Conservation (phyloP, 1,140 invertebrate species). For the Bradysia coprophila region DNA sequence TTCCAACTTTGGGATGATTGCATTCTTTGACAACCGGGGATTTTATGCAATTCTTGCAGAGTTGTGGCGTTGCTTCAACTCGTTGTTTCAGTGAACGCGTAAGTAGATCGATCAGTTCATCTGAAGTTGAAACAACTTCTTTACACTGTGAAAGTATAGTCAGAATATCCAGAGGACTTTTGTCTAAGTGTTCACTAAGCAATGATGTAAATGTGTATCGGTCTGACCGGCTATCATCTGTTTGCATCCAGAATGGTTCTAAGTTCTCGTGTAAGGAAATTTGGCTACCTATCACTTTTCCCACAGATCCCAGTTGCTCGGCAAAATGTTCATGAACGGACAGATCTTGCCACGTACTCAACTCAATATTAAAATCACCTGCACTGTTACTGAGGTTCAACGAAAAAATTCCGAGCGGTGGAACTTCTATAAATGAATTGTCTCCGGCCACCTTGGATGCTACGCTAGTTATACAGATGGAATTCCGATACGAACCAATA, state of each 20-base stretch:
- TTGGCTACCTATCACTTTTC: constrained; percentile 20
- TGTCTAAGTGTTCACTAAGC: too few species aligned
- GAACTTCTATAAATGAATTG: constrained; percentile 41
- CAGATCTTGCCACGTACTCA: neutral
- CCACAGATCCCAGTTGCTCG: constrained; percentile 22
- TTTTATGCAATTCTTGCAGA: constrained; percentile 42
- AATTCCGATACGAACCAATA: too few species aligned
- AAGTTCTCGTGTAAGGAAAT: constrained; percentile 11
- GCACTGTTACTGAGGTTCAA: constrained; percentile 24
- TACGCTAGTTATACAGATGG: too few species aligned
- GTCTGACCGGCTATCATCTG: too few species aligned
- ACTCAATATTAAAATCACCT: constrained; percentile 13
- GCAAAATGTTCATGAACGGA: constrained; percentile 9
- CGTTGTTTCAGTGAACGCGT: constrained; percentile 45
- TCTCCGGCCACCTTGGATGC: constrained; percentile 49
- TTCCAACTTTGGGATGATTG: constrained; percentile 55
- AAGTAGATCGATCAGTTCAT: too few species aligned
- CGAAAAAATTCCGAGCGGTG: constrained; percentile 52
- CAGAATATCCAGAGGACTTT: too few species aligned
- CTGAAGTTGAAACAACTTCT: too few species aligned
- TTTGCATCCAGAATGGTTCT: constrained; percentile 5
- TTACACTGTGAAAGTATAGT: too few species aligned
- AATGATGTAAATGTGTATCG: too few species aligned
- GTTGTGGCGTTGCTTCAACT: constrained; percentile 38
- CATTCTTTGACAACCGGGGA: constrained; percentile 21